Evolutionary conservation across 2,113 vertebrate genomes (phyloP), one percentile per base, ranked within the genome.

Genomic region (Vireo altiloquus): DNA sequence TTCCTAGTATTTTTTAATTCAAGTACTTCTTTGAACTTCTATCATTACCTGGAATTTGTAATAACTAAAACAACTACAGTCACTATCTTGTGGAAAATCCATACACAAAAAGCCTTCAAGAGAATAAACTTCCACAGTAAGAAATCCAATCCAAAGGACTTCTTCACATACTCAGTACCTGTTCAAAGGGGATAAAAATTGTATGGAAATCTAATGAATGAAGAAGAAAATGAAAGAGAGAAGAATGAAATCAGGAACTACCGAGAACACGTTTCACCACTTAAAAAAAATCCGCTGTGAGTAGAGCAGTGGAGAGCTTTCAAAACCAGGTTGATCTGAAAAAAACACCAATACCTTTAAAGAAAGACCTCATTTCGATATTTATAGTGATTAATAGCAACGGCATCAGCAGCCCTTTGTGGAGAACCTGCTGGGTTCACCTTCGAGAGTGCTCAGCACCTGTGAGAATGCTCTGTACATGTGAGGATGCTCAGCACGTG

Each of bases 391-490:
- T 24, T 31, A 40, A 68, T 31, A 57, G 21, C 49, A 65, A 25
- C 4, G 52, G 33, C 47, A 91, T 50, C 52, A 49, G 39, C 60
- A 31, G 18, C n/a, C 35, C 72, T 66, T 71, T 71, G 64, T n/a
- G 42, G 57, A 64, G 40, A 76, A 57, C 21, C 10, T 79, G 6
- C 2, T 40, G 57, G 50, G 10, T 75, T 87, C 75, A 10, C 72
- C 40, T 90, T 19, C 21, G 53, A 37, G 53, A 68, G 23, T 0
- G 1, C 31, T 72, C 19, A 13, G 11, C 46, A 53, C n/a, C 0
- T 4, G 31, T 60, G 57, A 71, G 75, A 56, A 14, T 0, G 4
- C 23, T 53, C 20, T n/a, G n/a, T n/a, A n/a, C n/a, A n/a, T n/a
- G n/a, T n/a, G 57, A 71, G 75, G 52, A 14, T 0, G 4, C 23